Percentiles rank a stretch among this genome's conserved stretches.
Conservation (phyloP, 1,140 invertebrate genomes). For the Calephelis nemesis region DNA sequence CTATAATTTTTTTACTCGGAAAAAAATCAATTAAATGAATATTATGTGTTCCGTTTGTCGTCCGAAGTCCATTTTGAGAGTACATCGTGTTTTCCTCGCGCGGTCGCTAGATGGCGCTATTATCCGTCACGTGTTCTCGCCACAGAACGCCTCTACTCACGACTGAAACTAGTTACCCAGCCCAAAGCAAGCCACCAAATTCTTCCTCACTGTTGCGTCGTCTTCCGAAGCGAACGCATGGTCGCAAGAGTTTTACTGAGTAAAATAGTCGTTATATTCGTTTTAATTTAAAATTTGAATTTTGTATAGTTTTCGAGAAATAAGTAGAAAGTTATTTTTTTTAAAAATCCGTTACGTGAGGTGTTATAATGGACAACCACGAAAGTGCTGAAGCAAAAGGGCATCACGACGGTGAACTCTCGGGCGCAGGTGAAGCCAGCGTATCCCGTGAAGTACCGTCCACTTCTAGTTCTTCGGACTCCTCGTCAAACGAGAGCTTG, state of each 20-base stretch:
- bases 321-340: neutral
- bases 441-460: neutral
- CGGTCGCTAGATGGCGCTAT: neutral
- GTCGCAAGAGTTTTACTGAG: neutral
- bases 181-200: neutral
- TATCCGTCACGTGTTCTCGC: neutral
- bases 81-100: neutral
- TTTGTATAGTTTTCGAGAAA: neutral
- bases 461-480: neutral
- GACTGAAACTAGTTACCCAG: neutral
- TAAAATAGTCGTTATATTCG: neutral
- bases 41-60: neutral
- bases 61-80: slow-evolving; percentile 9
- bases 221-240: neutral
- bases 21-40: no score
- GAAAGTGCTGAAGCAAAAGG: neutral
- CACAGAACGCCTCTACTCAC: no score
- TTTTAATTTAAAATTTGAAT: neutral
- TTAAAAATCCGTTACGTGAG: neutral
- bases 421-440: neutral
- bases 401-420: neutral
- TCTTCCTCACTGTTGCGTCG: neutral
- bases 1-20: no score
- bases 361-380: neutral
- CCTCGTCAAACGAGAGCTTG: neutral